Base-by-base conservation (phyloP, 2,113 vertebrate species). In the Pipa parva region DNA sequence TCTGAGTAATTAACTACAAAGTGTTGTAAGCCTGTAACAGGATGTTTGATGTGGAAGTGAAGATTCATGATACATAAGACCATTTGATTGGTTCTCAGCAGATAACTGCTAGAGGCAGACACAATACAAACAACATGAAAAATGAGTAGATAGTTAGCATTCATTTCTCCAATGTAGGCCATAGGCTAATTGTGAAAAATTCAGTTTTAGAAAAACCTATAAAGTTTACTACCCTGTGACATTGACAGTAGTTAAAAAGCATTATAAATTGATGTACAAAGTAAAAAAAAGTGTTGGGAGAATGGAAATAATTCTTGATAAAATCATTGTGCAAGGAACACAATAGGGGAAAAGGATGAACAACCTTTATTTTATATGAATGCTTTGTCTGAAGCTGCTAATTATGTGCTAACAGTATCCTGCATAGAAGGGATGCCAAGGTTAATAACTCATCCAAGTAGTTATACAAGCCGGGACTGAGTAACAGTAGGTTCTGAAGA, bases 91-190 rank as follows among this genome's bases (percentile, higher is more conserved):
- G 29, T 28, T n/a, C 18, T 54, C 33, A 33, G 10, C 11, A 54
- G 26, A 61, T 52, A n/a, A 52, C 45, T 61, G 25, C 25, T 60
- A 45, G 52, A 60, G 65, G 57, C 31, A 54, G 48, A 28, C 31
- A 42, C n/a, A 22, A 61, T 49, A 58, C 39, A 58, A 59, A 37
- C 21, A 59, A 59, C 21, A 21, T 26, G 17, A 13, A 52, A 61
- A 45, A 60, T 25, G 13, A 42, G 28, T 51, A 28, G 50, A 24
- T 55, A 28, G 24, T 45, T 49, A 62, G 29, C 39, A 28, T 60
- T 60, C 48, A 46, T 36, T n/a, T 31, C 28, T 15, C 12, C 63
- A 57, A 17, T 46, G 33, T 25, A 27, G 50, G 45, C 39, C 31
- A 50, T 22, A n/a, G n/a, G 48, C 36, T 12, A 15, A 57, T 55